Conservation (phyloP, 2,888 invertebrate genomes). For the Lepidocyrtinus sp. region DNA sequence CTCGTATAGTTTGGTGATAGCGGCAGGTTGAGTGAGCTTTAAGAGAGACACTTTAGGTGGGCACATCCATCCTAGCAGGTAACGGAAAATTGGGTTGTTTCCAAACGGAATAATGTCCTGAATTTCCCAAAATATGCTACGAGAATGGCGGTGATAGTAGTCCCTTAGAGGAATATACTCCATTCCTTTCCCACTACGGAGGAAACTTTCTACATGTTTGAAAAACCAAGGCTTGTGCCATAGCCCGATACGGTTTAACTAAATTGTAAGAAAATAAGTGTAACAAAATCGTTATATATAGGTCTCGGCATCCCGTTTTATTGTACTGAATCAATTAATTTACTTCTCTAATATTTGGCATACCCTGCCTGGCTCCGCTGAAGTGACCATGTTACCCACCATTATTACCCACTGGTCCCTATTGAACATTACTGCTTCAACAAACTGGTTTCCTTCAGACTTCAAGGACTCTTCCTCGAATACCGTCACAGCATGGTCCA, state of each 20-base stretch:
- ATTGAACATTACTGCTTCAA: slow-evolving; percentile 81
- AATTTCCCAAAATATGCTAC: slow-evolving; percentile 88
- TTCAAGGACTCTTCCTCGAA: slow-evolving; percentile 76
- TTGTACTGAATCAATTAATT: no score
- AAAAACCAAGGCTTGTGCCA: slow-evolving; percentile 91
- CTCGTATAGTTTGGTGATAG: slow-evolving; percentile 82
- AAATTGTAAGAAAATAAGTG: slow-evolving; percentile 65
- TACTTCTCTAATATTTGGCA: not conserved
- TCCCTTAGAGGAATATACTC: slow-evolving; percentile 86
- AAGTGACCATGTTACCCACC: slow-evolving; percentile 81
- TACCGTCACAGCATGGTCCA: slow-evolving; percentile 75
- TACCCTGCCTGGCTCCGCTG: slow-evolving; percentile 78
- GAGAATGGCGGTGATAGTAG: slow-evolving; percentile 87
- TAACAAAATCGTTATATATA: slow-evolving; percentile 15
- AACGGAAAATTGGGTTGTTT: slow-evolving; percentile 82
- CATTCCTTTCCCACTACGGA: slow-evolving; percentile 72
- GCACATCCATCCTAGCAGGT: slow-evolving; percentile 84
- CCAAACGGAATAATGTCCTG: slow-evolving; percentile 89
- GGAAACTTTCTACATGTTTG: slow-evolving; percentile 79
- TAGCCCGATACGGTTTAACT: slow-evolving; percentile 82
- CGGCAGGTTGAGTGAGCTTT: slow-evolving; percentile 83
- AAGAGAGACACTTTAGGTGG: slow-evolving; percentile 87
- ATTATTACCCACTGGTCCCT: slow-evolving; percentile 82
- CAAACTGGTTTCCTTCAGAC: slow-evolving; percentile 78
- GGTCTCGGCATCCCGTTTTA: no score